phyloP scores from a whole-genome alignment of 2,888 invertebrate species.

The Lacanobia wlatinum region DNA sequence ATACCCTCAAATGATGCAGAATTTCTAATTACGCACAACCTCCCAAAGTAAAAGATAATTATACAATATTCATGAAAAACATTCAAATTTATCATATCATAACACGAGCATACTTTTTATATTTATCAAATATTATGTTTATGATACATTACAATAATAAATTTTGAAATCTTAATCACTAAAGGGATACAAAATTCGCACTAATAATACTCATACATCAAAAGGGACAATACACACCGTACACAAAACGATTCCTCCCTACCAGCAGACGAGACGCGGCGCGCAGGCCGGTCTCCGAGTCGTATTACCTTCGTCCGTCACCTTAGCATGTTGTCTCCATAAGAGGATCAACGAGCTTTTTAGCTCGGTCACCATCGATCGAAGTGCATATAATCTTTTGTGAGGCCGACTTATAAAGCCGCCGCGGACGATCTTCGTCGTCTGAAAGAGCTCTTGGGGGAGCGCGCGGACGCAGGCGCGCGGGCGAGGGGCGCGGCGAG shows the following conservation, averaged over 20 bases:
- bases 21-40: slow-evolving; percentile 83
- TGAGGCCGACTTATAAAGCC: slow-evolving; percentile 79
- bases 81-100: slow-evolving; percentile 76
- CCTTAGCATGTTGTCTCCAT: slow-evolving; percentile 86
- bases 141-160: slow-evolving; percentile 85
- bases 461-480: slow-evolving; percentile 61
- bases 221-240: slow-evolving; percentile 72
- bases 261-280: slow-evolving; percentile 31
- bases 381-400: slow-evolving; percentile 73
- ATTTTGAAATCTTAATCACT: slow-evolving; percentile 88
- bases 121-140: slow-evolving; percentile 62
- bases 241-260: slow-evolving; percentile 64
- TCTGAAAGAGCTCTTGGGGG: slow-evolving; percentile 76
- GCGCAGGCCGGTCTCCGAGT: slow-evolving; percentile 34
- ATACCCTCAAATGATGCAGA: slow-evolving; percentile 55
- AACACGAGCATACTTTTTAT: slow-evolving; percentile 72
- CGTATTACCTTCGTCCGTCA: slow-evolving; percentile 25
- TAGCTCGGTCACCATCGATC: slow-evolving; percentile 58
- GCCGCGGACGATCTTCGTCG: slow-evolving; percentile 79
- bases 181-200: slow-evolving; percentile 89
- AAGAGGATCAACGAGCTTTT: slow-evolving; percentile 78
- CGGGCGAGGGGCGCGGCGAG: slow-evolving; percentile 70
- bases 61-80: slow-evolving; percentile 79
- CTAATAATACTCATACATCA: slow-evolving; percentile 88
- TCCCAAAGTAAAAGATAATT: slow-evolving; percentile 81